These are phyloP conservation scores for Cantharis nigra DNA, from an alignment of 2,888 invertebrate genomes.

Conservation along the genomic window DNA sequence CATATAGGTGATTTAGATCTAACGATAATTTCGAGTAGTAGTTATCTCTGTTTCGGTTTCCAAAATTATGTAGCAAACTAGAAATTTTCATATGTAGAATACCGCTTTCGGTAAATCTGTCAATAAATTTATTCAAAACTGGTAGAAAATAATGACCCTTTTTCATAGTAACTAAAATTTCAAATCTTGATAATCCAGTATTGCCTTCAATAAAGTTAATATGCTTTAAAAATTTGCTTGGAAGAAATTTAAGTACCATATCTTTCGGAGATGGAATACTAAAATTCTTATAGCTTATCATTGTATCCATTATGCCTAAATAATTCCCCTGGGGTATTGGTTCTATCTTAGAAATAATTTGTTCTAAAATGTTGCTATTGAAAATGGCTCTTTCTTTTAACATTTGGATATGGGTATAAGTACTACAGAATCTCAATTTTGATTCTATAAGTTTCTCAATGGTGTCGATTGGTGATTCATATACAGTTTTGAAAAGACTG, in stretches of 20 bases:
- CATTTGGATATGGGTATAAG: neutral
- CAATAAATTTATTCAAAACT: neutral
- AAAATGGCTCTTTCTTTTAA: neutral
- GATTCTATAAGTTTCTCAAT: slow-evolving; percentile 1
- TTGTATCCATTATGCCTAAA: neutral
- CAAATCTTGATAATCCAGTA: neutral
- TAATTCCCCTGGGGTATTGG: neutral
- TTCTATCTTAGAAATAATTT: neutral
- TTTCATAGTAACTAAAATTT: neutral
- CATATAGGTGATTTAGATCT: neutral
- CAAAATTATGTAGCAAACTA: neutral
- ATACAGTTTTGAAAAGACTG: neutral
- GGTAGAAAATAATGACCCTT: neutral
- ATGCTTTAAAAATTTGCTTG: neutral
- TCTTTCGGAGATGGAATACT: neutral
- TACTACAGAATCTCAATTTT: neutral
- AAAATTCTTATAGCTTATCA: neutral
- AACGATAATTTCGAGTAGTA: neutral
- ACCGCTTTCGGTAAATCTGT: neutral
- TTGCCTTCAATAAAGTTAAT: neutral
- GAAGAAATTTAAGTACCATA: neutral
- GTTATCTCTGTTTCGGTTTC: neutral
- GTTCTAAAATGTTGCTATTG: neutral
- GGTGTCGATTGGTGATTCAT: neutral
- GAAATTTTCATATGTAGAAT: neutral